Conservation (phyloP, 2,888 invertebrate genomes). For the Apoda limacodes region DNA sequence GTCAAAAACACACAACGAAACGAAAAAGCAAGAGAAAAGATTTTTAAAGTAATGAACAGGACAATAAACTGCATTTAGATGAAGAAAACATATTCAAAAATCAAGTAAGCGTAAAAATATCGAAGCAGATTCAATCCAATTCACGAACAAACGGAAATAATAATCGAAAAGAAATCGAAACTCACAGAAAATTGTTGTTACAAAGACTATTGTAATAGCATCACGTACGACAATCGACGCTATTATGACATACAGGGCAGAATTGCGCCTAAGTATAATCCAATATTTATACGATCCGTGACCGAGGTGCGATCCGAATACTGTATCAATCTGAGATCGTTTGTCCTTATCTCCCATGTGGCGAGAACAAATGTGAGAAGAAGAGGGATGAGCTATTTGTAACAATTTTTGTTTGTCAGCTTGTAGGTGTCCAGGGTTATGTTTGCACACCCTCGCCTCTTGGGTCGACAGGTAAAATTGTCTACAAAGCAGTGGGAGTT, state of each 20-base stretch:
- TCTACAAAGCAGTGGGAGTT: slow-evolving; percentile 54
- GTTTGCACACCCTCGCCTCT: slow-evolving; percentile 51
- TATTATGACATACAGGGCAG: slow-evolving; percentile 64
- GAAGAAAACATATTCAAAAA: slow-evolving; percentile 32
- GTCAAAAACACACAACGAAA: too few relatives aligned
- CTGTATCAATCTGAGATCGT: slow-evolving; percentile 21
- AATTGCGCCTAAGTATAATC: slow-evolving; percentile 67
- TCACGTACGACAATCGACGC: slow-evolving; percentile 65
- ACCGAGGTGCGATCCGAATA: slow-evolving; percentile 36
- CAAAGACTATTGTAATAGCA: slow-evolving; percentile 60
- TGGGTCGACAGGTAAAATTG: slow-evolving; percentile 56
- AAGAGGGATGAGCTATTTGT: slow-evolving; percentile 22
- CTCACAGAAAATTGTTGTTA: slow-evolving; percentile 42
- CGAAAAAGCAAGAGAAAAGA: too few relatives aligned
- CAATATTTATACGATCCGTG: slow-evolving; percentile 64
- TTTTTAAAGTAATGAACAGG: too few relatives aligned
- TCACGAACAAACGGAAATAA: slow-evolving; percentile 39
- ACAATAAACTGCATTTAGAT: too few relatives aligned
- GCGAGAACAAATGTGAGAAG: slow-evolving; percentile 19
- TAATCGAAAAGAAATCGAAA: slow-evolving; percentile 61
- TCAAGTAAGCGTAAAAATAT: slow-evolving; percentile 45
- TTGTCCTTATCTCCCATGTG: slow-evolving; percentile 21
- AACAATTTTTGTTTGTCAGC: slow-evolving; percentile 25
- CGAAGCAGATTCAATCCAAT: slow-evolving; percentile 43
- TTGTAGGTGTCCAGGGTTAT: slow-evolving; percentile 42